These are phyloP conservation scores for Zaprionus inermis DNA, from an alignment of 1,140 invertebrate genomes.

Conservation along the genomic window DNA sequence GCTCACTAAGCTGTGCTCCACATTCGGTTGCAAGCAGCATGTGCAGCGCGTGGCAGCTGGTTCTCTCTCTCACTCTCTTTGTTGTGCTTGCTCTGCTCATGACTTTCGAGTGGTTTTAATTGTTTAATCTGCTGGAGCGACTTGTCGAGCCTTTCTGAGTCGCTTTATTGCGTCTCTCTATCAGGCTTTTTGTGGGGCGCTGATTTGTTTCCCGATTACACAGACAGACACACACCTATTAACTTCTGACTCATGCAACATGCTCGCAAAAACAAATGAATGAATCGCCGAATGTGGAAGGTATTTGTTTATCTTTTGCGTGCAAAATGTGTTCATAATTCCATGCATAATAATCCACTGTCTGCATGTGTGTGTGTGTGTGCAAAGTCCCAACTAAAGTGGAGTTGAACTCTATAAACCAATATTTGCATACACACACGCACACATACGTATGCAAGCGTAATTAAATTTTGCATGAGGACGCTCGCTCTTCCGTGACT, in stretches of 20 bases:
- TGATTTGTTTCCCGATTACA: slow-evolving; percentile 65
- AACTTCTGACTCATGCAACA: slow-evolving; percentile 54
- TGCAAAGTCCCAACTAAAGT: slow-evolving; percentile 32
- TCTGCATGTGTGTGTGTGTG: background rate
- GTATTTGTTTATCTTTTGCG: slow-evolving; percentile 42
- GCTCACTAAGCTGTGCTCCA: slow-evolving; percentile 47
- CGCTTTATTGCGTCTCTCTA: slow-evolving; percentile 36
- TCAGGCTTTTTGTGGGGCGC: slow-evolving; percentile 26
- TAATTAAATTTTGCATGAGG: slow-evolving; percentile 54
- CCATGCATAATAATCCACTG: slow-evolving; percentile 22
- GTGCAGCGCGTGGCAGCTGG: background rate
- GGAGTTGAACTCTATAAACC: slow-evolving; percentile 19
- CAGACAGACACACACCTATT: background rate
- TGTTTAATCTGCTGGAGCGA: slow-evolving; percentile 48
- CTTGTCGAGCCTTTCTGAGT: slow-evolving; percentile 32
- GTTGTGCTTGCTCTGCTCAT: background rate
- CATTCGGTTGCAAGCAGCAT: slow-evolving; percentile 14
- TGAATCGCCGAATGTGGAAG: slow-evolving; percentile 43
- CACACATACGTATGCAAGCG: slow-evolving; percentile 29
- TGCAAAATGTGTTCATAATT: slow-evolving; percentile 26
- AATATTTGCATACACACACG: slow-evolving; percentile 5
- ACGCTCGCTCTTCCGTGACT: slow-evolving; percentile 65
- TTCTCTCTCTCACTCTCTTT: background rate
- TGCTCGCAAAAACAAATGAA: slow-evolving; percentile 8
- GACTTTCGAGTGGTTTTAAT: slow-evolving; percentile 48